Evolutionary conservation across 2,888 invertebrate genomes (phyloP).

Genomic region (Apoda limacodes): DNA sequence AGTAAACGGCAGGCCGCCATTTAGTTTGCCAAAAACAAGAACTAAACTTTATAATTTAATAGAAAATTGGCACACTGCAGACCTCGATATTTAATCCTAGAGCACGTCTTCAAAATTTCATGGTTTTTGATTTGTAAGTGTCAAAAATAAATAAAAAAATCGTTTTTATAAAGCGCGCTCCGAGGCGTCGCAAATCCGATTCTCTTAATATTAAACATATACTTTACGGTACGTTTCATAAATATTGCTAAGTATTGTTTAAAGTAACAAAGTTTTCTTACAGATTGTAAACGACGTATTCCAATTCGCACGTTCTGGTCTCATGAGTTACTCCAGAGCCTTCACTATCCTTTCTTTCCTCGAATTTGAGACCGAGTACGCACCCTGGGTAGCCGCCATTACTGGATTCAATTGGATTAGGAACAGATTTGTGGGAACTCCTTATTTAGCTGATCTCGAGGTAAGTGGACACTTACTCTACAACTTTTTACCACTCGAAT

Average conservation of each 20-base stretch:
- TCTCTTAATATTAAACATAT: conserved; percentile 7
- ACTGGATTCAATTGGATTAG: conserved; percentile 65
- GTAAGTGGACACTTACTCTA: conserved; percentile 24
- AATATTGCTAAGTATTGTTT: not conserved
- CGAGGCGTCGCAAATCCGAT: too few relatives aligned
- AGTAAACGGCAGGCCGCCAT: too few relatives aligned
- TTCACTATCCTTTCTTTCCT: conserved; percentile 78
- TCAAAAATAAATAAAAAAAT: too few relatives aligned
- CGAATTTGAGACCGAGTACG: conserved; percentile 73
- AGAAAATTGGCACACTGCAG: too few relatives aligned
- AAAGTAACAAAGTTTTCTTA: conserved; percentile 12
- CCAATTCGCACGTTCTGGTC: conserved; percentile 77
- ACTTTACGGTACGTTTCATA: not conserved
- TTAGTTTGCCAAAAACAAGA: conserved; percentile 3
- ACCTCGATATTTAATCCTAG: too few relatives aligned
- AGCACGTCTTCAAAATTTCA: too few relatives aligned
- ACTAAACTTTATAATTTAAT: conserved; percentile 14
- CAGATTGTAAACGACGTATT: conserved; percentile 82
- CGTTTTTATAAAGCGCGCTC: too few relatives aligned
- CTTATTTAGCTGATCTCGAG: conserved; percentile 25
- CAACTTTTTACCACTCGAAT: not conserved
- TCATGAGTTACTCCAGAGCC: conserved; percentile 71
- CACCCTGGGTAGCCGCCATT: conserved; percentile 83
- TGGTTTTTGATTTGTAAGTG: too few relatives aligned
- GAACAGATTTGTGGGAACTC: conserved; percentile 36